Evolutionary conservation across 2,113 vertebrate species (phyloP).

Genomic region (Romanogobio albipinnatus): DNA sequence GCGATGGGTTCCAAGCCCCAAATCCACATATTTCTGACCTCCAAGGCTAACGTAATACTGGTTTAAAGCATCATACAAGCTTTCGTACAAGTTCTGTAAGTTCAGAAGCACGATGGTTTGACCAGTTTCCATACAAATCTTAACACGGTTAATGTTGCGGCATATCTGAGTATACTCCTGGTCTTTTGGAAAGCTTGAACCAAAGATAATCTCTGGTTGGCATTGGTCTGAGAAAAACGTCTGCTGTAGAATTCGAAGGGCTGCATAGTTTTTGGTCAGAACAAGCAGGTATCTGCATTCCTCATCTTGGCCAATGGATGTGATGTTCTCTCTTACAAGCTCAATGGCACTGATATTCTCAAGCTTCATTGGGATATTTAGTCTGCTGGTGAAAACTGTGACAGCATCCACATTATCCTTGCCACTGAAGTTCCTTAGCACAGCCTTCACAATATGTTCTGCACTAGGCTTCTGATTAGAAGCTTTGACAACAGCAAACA

Average conservation of each 20-base stretch:
- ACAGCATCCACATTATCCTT: conserved; percentile 82
- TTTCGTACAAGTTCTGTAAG: conserved; percentile 95
- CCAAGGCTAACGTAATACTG: conserved; percentile 95
- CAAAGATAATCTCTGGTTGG: conserved; percentile 94
- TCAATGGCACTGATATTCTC: conserved; percentile 77
- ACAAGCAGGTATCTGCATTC: conserved; percentile 92
- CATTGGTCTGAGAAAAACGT: conserved; percentile 73
- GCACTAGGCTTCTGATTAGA: conserved; percentile 70
- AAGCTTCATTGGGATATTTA: conserved; percentile 60
- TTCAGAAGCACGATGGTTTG: conserved; percentile 90
- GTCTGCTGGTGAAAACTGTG: conserved; percentile 75
- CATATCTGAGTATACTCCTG: conserved; percentile 96
- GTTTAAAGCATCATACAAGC: conserved; percentile 95
- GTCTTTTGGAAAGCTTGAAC: conserved; percentile 94
- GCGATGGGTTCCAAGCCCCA: conserved; percentile 93
- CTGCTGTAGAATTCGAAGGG: conserved; percentile 91
- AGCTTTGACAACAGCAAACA: conserved; percentile 80
- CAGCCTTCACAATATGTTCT: conserved; percentile 75
- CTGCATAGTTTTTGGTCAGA: conserved; percentile 91
- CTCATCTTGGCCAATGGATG: conserved; percentile 70
- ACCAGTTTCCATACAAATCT: conserved; percentile 97
- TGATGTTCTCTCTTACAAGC: conserved; percentile 86
- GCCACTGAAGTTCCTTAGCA: conserved; percentile 95
- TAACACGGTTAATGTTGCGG: conserved; percentile 93
- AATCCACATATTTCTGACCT: conserved; percentile 93